Evolutionary conservation across 2,797 vertebrate genomes (phyloP), one percentile per base, ranked within the genome.

Genomic region (Micrastur ruficollis): DNA sequence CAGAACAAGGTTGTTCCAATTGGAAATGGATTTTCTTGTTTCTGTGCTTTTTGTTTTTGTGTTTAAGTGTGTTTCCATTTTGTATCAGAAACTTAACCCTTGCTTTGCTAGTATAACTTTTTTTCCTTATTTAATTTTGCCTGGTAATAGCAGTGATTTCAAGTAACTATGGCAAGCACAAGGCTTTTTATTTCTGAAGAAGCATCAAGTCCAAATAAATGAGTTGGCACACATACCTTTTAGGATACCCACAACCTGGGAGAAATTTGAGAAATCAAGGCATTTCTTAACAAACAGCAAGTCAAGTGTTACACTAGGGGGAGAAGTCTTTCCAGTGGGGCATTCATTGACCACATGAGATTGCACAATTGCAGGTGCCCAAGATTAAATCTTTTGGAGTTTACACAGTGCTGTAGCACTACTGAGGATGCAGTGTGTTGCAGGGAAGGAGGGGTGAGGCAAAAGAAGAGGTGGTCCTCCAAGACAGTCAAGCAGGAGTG

Each of bases 371-470:
- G n/a, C 42, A 79, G 44, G 27, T 79, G 38, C 21, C 58, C 42
- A 6, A 52, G 53, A 78, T 93, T 27, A 86, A 73, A 81, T 83
- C 68, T 93, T 38, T 9, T 79, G 27, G 61, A 81, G 34, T 52
- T 83, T 81, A 71, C 68, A 63, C 55, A 31, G 79, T 71, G 47
- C 56, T 78, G 44, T 47, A n/a, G 32, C 56, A 59, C 32, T 71
- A 46, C 22, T 0, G 0, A 42, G 49, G 40, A 74, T 23, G 7
- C 22, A 91, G 46, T 1, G 0, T 76, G 44, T 72, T 3, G 0
- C 56, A 58, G 26, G n/a, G 36, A 93, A 89, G 49, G 55, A 76
- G 47, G 29, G 18, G 10, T 0, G 0, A 93, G 21, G 65, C 46
- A 86, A 65, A 62, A 86, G 40, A 61, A 78, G 15, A 40, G 26